Percentiles rank a stretch among this genome's conserved stretches.
phyloP scores from a whole-genome alignment of 2,888 invertebrate genomes.

The Eumerus sabulonum region DNA sequence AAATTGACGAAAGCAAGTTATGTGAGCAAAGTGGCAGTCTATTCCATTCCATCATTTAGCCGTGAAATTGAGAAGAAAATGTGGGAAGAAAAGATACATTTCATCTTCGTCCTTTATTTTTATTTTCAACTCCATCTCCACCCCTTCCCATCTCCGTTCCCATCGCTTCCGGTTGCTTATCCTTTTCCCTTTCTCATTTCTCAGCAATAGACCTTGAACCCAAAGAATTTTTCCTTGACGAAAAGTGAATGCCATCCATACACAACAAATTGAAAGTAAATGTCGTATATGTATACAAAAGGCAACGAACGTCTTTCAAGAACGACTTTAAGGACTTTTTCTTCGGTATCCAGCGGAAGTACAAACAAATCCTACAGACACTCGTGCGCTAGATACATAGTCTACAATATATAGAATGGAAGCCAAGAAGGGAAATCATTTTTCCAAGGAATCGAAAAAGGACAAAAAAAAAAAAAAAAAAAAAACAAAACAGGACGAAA shows the following conservation, averaged over 20 bases:
- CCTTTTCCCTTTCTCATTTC: no score
- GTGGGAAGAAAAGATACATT: slow-evolving; percentile 6
- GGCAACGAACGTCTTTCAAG: slow-evolving; percentile 3
- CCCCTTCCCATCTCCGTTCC: no score
- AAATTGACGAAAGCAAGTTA: slow-evolving; percentile 36
- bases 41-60: neutral
- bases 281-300: slow-evolving; percentile 2
- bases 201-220: slow-evolving; percentile 31
- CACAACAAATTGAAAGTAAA: slow-evolving; percentile 1
- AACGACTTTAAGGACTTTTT: slow-evolving; percentile 10
- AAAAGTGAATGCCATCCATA: neutral
- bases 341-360: neutral
- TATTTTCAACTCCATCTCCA: no score
- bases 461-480: neutral
- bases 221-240: slow-evolving; percentile 1
- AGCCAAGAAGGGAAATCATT: neutral
- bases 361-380: neutral
- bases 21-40: slow-evolving; percentile 7
- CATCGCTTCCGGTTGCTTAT: no score
- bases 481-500: neutral
- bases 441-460: no score
- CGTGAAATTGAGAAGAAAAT: neutral
- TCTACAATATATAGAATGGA: neutral
- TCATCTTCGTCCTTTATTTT: slow-evolving; percentile 11
- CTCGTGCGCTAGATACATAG: neutral